Evolutionary conservation across 2,797 vertebrate species (phyloP).

Genomic region (Podarcis siculus): DNA sequence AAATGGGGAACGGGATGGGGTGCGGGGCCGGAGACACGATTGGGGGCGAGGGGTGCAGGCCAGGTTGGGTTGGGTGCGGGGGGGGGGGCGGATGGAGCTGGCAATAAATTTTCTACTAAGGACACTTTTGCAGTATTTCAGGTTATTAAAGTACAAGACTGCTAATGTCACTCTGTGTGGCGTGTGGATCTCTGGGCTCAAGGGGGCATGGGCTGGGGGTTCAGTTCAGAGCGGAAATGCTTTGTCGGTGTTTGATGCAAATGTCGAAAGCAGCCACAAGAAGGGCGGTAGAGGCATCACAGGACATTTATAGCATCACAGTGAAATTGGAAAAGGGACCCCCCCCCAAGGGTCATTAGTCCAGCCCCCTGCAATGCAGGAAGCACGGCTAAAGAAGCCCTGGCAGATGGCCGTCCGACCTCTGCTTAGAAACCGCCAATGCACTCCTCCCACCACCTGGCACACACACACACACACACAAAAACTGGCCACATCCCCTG

Average conservation of each 20-base stretch:
- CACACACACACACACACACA: not conserved
- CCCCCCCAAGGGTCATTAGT: no score
- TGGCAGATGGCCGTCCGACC: no score
- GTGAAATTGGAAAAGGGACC: no score
- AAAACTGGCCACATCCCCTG: not conserved
- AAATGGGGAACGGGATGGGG: no score
- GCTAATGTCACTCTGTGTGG: not conserved
- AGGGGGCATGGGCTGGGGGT: not conserved
- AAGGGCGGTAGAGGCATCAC: not conserved
- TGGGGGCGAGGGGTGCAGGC: not conserved
- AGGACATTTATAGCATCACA: not conserved
- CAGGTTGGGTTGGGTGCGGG: no score
- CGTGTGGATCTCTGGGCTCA: not conserved
- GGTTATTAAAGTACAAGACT: conserved; percentile 25
- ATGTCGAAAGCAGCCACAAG: no score
- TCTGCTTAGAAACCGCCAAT: no score
- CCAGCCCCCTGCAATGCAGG: no score
- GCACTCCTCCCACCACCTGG: not conserved
- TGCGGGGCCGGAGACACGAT: accelerated
- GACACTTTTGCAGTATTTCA: conserved; percentile 39
- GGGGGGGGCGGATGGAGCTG: not conserved
- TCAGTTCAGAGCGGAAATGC: not conserved
- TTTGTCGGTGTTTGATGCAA: not conserved
- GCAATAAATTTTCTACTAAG: conserved; percentile 23
- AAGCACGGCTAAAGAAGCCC: no score